phyloP scores from a whole-genome alignment of 1,140 invertebrate species.

The Bombus impatiens region DNA sequence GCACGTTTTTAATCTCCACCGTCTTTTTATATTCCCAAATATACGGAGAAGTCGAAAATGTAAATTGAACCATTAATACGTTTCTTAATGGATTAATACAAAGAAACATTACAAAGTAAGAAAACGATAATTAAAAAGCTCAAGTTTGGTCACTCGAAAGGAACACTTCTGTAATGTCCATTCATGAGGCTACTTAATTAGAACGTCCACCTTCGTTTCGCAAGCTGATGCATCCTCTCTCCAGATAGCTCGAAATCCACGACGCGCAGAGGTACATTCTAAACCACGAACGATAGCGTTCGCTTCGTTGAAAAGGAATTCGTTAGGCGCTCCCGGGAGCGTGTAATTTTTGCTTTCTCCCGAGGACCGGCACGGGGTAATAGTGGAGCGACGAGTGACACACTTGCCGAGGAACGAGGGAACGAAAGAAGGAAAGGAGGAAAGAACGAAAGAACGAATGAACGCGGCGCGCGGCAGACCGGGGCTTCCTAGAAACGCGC shows the following conservation, averaged over 20 bases:
- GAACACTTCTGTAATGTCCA: no score
- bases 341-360: conserved; percentile 60
- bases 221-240: no score
- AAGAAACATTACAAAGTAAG: no score
- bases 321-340: conserved; percentile 49
- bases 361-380: conserved; percentile 30
- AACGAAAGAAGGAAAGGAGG: not conserved
- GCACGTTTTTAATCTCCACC: not conserved
- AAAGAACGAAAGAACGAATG: not conserved
- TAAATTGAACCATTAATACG: no score
- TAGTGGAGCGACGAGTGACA: conserved; percentile 53
- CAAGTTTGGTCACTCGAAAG: not conserved
- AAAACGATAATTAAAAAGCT: no score
- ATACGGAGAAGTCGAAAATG: no score
- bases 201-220: not conserved
- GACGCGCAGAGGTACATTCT: not conserved
- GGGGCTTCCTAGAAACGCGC: conserved; percentile 29
- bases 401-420: conserved; percentile 38
- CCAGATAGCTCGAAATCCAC: not conserved
- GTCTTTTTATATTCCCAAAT: not conserved
- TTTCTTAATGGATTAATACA: no score
- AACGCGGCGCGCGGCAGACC: not conserved
- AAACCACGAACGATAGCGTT: not conserved
- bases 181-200: not conserved
- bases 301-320: conserved; percentile 20